Evolutionary conservation across 2,113 vertebrate species (phyloP), one percentile per base, ranked within the genome.

Genomic region (Aegypius monachus): DNA sequence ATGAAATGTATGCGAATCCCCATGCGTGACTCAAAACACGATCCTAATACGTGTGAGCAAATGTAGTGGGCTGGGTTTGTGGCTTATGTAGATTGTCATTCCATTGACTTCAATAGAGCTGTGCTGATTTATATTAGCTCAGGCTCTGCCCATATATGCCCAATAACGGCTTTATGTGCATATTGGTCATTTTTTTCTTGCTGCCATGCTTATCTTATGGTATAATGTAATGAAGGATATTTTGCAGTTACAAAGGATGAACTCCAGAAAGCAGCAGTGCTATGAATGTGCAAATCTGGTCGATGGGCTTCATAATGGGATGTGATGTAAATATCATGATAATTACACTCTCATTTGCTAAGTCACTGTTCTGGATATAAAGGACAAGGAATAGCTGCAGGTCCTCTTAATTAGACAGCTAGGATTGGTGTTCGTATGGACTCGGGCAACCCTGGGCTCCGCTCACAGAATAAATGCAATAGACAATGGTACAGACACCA

Each of bases 311-410:
- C 75, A 32, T 97, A 96, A 94, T 93, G 88, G 75, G 71, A 87
- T 95, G 65, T 90, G 93, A 95, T 96, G 95, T 94, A 93, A 96
- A 96, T 96, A 96, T 92, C 86, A 92, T 94, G 93, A 91, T 94
- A 95, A 95, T 96, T 96, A 86, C 61, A 65, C 40, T 92, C 91
- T 88, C 95, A 94, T 96, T 96, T 97, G 95, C 88, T 91, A 96
- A 92, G 96, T 96, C 86, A 73, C 90, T 95, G 78, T 86, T 95
- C 86, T 94, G 81, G 83, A 77, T 94, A 80, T 90, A 96, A 96
- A 97, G 74, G 97, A 96, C 97, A 96, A 86, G 90, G 92, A 93
- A 94, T 86, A 92, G 90, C 94, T 14, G 2, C 61, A 62, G 93
- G 88, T 94, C 93, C 71, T 93, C 77, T 93, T 95, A 96, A 94